Base-by-base conservation (phyloP, 2,113 vertebrate genomes). In the Panurus biarmicus region DNA sequence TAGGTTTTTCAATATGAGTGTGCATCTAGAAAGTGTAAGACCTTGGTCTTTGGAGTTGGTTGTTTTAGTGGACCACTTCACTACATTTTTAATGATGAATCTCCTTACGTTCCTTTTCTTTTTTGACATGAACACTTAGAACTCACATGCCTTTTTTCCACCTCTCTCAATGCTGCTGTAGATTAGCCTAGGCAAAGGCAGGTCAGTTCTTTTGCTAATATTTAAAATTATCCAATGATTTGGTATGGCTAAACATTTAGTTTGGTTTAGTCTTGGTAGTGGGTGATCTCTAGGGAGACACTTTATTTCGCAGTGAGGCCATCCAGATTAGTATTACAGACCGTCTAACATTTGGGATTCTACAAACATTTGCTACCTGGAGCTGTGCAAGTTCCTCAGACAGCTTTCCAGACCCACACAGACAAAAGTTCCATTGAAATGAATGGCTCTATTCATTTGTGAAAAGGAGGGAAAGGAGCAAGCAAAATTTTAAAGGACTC, bases 371-470 rank as follows among this genome's bases (percentile, higher is more conserved):
- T 95, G 77, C 95, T 97, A 94, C 94, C 96, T 96, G 95, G 90
- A 96, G 90, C 94, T 96, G 93, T 79, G 62, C 16, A 3, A 58
- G 87, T 50, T 89, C 70, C 72, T 93, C 89, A 96, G 88, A 74
- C 85, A 57, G 89, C 78, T 94, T 97, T 97, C 95, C 95, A 97
- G 95, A 97, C 87, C 83, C 76, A 87, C 80, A 83, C 60, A 56
- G 83, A 97, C 93, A 96, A 94, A 92, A 92, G 88, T 89, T 82
- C 94, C 64, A 76, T 95, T 97, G 96, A 95, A 87, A 96, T 98
- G 97, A 98, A 98, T 97, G 87, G 79, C 47, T 89, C 95, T 92
- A 98, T 98, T 98, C 97, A 98, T 90, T 56, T 84, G 36, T 0
- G 0, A 86, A 71, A 75, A 75, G 35, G 64, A 92, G 90, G 90